Evolutionary conservation across 64 coral and sea anemone genomes (phyloP), one percentile per base, ranked within the genome.

Genomic region (Hydrozoanthus tunicans): DNA sequence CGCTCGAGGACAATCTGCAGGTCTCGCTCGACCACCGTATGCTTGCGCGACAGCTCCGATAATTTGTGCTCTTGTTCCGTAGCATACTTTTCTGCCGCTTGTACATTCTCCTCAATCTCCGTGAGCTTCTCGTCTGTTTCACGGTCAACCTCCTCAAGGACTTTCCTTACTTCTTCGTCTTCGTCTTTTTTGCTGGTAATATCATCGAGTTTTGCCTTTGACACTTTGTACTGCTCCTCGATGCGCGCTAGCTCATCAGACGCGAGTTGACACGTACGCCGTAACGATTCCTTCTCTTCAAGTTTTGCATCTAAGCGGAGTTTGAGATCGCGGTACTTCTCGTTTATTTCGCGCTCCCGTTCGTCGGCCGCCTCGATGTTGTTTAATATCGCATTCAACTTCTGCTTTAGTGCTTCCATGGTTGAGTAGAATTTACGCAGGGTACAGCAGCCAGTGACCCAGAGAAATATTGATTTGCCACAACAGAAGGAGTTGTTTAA

Each of bases 401-500:
- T 83, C 63, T 83, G 65, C 23, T 83, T 83, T 25, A 83, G 43
- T 5, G 81, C 81, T 83, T 83, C 81, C 81, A 83, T 83, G 62
- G 27, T 66, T 54, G 62, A 52, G 53, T 52, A 66, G 51, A 7
- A 53, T 12, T 83, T 53, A 66, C 54, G 53, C 62, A 53, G 26
- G 13, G 32, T 32, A 53, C 51, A 67, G 26, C 26, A 58, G 20
- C n/a, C 51, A 83, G 9, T 65, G 81, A 53, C 3, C 81, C 15
- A 83, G 61, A 56, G 32, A 83, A 68, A 9, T 53, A 53, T 66
- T 66, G 64, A 66, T 66, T 66, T 66, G 64, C 1, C 26, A 24
- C 32, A 43, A 43, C 32, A 43, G 32, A 43, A 43, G 32, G 17
- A 6, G n/a, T 71, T 68, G 11, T 5, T 10, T 71, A 25, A 7